Base-by-base conservation (phyloP, 2,888 invertebrate species). In the Nemotelus pantherinus region DNA sequence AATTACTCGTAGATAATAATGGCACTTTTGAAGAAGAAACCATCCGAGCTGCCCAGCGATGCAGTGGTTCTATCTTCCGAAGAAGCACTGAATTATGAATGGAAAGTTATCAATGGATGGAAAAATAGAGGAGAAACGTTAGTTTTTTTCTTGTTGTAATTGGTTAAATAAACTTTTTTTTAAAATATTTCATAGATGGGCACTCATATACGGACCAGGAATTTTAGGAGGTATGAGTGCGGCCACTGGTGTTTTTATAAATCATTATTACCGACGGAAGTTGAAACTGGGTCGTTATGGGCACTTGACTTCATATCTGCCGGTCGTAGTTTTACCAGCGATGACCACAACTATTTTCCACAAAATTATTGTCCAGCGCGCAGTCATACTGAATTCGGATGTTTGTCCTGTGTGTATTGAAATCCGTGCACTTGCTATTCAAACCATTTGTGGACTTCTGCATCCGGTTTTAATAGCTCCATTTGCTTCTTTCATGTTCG, bases 341-440 rank as follows among this genome's bases (percentile, higher is more conserved):
- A 60, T 90, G 0, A 81, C 91, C 25, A 87, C 91, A 5, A 82
- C 89, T 45, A 3, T 90, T 3, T 85, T 88, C 79, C 93, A 93
- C 83, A 89, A 89, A 81, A 85, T 89, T 90, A 81, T 89, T 76
- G 84, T 94, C 65, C 86, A 91, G 81, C 88, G 88, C 1, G 86
- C 89, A 39, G 85, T 93, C 77, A 80, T 93, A 2, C 81, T 93
- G 41, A 87, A 90, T 83, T 89, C 88, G 50, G 85, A 88, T 0
- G 80, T 83, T 1, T 94, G 94, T 82, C 90, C 92, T 0, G 82
- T 92, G 3, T 94, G 94, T 83, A 82, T 90, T 44, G 91, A 94
- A 86, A 80, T 91, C 0, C 89, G 88, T 79, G 89, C 93, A 45
- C 88, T 89, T 2, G 84, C 86, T 0, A 81, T 91, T 43, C 93